Percentiles rank a stretch among this genome's conserved stretches.
Conservation (phyloP, 2,888 invertebrate genomes). For the Sphaerophoria taeniata region DNA sequence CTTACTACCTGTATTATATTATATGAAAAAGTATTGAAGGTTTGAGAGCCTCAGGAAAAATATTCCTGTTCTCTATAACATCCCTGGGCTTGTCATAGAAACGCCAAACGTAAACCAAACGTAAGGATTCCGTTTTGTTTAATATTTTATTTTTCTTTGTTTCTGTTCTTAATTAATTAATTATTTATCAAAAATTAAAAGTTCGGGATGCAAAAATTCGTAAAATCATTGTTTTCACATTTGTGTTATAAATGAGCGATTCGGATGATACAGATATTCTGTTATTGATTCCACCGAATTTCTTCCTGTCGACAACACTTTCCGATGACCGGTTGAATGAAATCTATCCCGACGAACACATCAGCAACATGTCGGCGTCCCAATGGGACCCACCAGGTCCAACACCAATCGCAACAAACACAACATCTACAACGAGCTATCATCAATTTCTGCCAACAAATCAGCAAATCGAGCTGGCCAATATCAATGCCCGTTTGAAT, state of each 20-base stretch:
- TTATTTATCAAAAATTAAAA: background rate
- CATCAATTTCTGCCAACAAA: constrained; percentile 76
- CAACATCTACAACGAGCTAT: constrained; percentile 17
- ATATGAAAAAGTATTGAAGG: background rate
- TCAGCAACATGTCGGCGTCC: constrained; percentile 44
- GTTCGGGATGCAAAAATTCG: background rate
- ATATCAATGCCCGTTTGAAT: constrained; percentile 79
- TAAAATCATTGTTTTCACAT: background rate
- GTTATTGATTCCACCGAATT: constrained; percentile 90
- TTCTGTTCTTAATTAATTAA: background rate
- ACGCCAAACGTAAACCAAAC: background rate
- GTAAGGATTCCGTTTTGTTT: too few relatives aligned
- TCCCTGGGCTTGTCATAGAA: background rate
- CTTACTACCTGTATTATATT: background rate
- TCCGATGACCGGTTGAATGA: constrained; percentile 57
- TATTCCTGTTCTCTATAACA: background rate
- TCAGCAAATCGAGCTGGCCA: constrained; percentile 79
- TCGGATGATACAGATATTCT: constrained; percentile 93
- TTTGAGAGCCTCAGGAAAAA: background rate
- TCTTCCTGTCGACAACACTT: constrained; percentile 84
- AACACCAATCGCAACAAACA: background rate
- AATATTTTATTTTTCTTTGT: background rate
- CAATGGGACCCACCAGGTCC: constrained; percentile 53
- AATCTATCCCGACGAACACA: constrained; percentile 20
- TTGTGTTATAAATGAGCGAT: constrained; percentile 85